Conservation (phyloP, 2,888 invertebrate genomes). For the Pardosa pseudoannulata region DNA sequence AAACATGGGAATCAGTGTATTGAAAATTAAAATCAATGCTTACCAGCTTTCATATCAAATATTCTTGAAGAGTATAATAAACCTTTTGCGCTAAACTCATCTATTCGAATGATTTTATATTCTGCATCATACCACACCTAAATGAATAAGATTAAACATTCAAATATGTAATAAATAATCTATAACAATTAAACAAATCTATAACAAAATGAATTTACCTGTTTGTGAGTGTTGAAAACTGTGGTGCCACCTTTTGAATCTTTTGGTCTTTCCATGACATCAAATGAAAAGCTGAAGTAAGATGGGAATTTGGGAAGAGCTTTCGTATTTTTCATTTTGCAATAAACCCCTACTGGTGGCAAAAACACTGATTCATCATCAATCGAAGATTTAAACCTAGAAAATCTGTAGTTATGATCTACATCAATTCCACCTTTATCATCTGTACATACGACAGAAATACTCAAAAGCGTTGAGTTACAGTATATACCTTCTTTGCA, state of each 20-base stretch:
- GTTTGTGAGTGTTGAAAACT: constrained; percentile 21
- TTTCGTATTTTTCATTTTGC: neutral
- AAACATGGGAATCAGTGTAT: too few species aligned
- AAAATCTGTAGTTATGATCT: constrained; percentile 30
- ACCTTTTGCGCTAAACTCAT: constrained; percentile 41
- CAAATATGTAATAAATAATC: neutral
- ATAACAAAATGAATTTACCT: too few species aligned
- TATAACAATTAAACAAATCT: too few species aligned
- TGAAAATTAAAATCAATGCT: neutral
- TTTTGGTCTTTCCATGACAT: neutral
- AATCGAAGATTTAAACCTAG: constrained; percentile 12
- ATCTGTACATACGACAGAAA: constrained; percentile 26
- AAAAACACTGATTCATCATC: constrained; percentile 28
- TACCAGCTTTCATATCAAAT: constrained; percentile 43
- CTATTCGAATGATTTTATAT: constrained; percentile 33
- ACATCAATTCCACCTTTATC: neutral
- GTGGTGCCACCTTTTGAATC: neutral
- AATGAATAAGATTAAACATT: neutral
- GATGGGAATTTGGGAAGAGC: constrained; percentile 26
- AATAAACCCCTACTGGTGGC: constrained; percentile 30
- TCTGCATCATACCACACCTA: constrained; percentile 50
- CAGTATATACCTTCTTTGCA: constrained; percentile 17
- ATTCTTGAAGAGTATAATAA: constrained; percentile 34
- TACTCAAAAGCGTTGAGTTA: neutral
- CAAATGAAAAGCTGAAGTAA: constrained; percentile 57